Evolutionary conservation across 1,140 invertebrate species (phyloP).

Genomic region (Acromyrmex charruanus): DNA sequence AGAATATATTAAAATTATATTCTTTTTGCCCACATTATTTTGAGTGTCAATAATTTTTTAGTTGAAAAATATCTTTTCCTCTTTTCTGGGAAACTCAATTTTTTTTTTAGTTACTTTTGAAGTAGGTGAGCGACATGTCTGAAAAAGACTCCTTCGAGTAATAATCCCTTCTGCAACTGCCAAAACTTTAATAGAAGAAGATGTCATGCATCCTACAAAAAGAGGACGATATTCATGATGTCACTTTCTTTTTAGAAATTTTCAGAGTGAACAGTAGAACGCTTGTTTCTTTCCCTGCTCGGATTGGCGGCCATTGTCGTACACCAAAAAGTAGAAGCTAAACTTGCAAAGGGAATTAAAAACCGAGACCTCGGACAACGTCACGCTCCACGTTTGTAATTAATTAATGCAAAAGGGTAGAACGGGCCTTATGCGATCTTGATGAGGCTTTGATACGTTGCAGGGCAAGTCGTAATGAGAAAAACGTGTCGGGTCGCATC

Average conservation of each 20-base stretch:
- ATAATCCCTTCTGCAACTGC: neutral
- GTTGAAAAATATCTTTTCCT: too few species aligned
- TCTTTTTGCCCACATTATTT: too few species aligned
- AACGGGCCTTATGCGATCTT: conserved; percentile 53
- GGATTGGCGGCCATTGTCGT: conserved; percentile 20
- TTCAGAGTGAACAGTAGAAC: neutral
- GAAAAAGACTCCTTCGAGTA: conserved; percentile 13
- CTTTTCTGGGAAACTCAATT: too few species aligned
- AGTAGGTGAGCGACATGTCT: neutral
- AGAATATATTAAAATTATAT: too few species aligned
- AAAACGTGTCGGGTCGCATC: conserved; percentile 57
- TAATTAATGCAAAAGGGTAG: conserved; percentile 50
- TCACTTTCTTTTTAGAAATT: neutral
- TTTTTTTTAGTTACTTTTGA: too few species aligned
- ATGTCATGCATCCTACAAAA: neutral
- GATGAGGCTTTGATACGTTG: conserved; percentile 62
- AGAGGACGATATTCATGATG: neutral
- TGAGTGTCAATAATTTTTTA: too few species aligned
- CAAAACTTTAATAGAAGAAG: neutral
- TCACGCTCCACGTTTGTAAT: conserved; percentile 50
- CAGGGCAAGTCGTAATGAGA: conserved; percentile 60
- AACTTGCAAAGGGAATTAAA: conserved; percentile 51
- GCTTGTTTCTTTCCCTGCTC: neutral
- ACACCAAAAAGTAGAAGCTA: conserved; percentile 13
- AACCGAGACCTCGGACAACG: conserved; percentile 47